Evolutionary conservation across 1,140 invertebrate genomes (phyloP).

Genomic region (Forficula auricularia): DNA sequence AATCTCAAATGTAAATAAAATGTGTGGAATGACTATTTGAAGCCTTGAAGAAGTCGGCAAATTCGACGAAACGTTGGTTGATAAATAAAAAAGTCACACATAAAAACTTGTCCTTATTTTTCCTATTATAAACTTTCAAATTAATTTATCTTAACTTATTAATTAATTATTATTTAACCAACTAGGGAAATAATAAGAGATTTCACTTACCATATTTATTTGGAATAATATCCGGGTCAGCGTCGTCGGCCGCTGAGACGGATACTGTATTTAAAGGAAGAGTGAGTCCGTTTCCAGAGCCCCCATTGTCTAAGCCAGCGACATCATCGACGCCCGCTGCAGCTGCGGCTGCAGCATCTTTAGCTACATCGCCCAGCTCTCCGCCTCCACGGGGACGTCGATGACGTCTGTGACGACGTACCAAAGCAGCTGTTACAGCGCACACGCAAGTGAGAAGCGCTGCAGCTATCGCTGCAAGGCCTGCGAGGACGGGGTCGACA

Average conservation of each 20-base stretch:
- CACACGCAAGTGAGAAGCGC: conserved; percentile 49
- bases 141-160: too few relatives aligned
- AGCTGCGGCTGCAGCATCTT: not conserved
- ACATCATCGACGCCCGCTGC: conserved; percentile 19
- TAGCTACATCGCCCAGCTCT: not conserved
- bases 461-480: conserved; percentile 48
- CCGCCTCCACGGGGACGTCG: conserved; percentile 6
- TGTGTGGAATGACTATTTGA: too few relatives aligned
- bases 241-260: conserved; percentile 32
- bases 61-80: too few relatives aligned
- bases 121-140: too few relatives aligned
- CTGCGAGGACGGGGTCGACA: conserved; percentile 50
- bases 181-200: too few relatives aligned
- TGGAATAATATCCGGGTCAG: conserved; percentile 66
- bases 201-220: conserved; percentile 68
- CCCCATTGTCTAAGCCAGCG: too few relatives aligned
- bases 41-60: too few relatives aligned
- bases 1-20: too few relatives aligned
- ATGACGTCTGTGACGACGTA: conserved; percentile 31
- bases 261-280: conserved; percentile 25
- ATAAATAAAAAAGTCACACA: too few relatives aligned
- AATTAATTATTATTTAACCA: too few relatives aligned
- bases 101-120: too few relatives aligned
- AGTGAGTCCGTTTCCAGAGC: conserved; percentile 17
- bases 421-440: conserved; percentile 48